Evolutionary conservation across 2,113 vertebrate species (phyloP).

Genomic region (Oceanites oceanicus): DNA sequence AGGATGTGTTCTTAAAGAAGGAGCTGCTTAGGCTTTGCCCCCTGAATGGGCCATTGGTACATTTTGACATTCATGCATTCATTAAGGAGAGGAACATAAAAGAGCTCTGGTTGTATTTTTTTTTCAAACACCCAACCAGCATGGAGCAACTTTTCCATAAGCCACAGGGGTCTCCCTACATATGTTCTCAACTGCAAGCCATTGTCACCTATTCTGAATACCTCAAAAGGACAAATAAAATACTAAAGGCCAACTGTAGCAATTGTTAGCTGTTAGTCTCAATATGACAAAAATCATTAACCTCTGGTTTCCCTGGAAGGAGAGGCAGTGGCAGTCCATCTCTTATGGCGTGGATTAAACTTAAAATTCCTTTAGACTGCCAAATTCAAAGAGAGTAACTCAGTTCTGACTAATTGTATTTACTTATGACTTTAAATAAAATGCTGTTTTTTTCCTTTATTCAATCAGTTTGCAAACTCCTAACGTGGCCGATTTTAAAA

Average conservation of each 20-base stretch:
- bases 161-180: constrained; percentile 96
- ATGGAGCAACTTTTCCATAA: constrained; percentile 91
- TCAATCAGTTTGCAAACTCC: constrained; percentile 33
- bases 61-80: constrained; percentile 97
- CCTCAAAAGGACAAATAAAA: constrained; percentile 92
- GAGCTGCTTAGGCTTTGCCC: constrained; percentile 91
- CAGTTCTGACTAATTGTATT: not conserved
- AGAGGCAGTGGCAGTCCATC: constrained; percentile 37
- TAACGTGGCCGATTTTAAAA: not conserved
- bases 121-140: constrained; percentile 92
- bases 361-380: constrained; percentile 25
- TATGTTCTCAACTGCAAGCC: constrained; percentile 99
- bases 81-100: constrained; percentile 91
- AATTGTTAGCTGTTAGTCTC: constrained; percentile 95
- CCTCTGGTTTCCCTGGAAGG: constrained; percentile 75
- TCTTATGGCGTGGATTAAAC: constrained; percentile 53
- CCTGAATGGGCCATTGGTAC: constrained; percentile 94
- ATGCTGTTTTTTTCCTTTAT: not conserved
- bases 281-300: constrained; percentile 93
- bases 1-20: constrained; percentile 93
- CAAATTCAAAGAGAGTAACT: constrained; percentile 12
- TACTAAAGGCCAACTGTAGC: constrained; percentile 92
- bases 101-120: constrained; percentile 91
- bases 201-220: constrained; percentile 97
- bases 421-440: constrained; percentile 29